Base-by-base conservation (phyloP, 1,140 invertebrate genomes). In the Chrysopa pallens region DNA sequence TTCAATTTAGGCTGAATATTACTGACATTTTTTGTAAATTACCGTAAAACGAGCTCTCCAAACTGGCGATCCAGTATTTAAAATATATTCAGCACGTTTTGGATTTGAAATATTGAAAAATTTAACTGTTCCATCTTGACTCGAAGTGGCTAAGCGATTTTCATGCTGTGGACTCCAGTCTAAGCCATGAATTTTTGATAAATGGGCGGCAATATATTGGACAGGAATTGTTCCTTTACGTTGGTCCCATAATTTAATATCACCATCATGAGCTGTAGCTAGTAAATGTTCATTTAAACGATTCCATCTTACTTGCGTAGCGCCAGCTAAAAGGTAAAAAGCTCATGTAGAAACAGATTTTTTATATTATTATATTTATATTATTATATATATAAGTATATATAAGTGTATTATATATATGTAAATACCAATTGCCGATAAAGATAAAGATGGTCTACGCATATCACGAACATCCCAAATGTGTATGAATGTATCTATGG, bases 191-290 rank as follows among this genome's bases (percentile, higher is more conserved):
- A 96, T 92, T 67, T 82, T 92, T 43, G 84, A 81, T 40, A 91
- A 65, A 72, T 96, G 91, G 7, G 90, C 91, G 23, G 90, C 80
- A 50, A 95, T 88, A 51, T 95, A 97, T 53, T 91, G 84, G 1
- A 91, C 68, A 3, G 91, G 90, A 43, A 76, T 72, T 38, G 78
- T 81, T 39, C 78, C 76, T 69, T 93, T 92, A 48, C 92, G 70
- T 51, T 85, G 79, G 61, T 97, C 93, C 91, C 91, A 96, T 47
- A 97, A 76, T 61, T 91, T 82, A 7, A 95, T 75, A 64, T 96
- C 91, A 11, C 89, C 90, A 59, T 94, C 90, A 62, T 96, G 90
- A 39, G 90, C 84, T 36, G 91, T 94, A 1, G 92, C 91, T 48
- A 97, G 66, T 39, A 87, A 68, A 59, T 92, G 70, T 9, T 76